Base-by-base conservation (phyloP, 2,113 vertebrate genomes). In the Antechinus flavipes region DNA sequence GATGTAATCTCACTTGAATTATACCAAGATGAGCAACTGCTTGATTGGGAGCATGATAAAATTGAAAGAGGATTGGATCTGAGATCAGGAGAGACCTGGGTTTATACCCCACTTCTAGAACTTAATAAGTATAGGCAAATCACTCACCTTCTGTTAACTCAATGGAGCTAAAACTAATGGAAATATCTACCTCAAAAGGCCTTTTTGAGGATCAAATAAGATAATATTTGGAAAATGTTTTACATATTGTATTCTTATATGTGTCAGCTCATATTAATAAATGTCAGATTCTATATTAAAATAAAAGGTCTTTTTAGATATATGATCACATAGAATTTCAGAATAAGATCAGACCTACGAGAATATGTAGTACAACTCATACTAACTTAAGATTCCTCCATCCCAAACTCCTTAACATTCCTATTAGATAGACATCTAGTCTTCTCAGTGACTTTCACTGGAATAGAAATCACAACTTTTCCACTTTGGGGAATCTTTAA, bases 121-220 rank as follows among this genome's bases (percentile, higher is more conserved):
- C 10, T 2, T 93, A 95, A 2, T 42, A 2, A 58, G 58, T 56
- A 8, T 42, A 90, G 56, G 0, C 52, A 91, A 92, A 84, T 93
- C 47, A 89, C 11, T 89, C n/a, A 24, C 46, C 0, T 27, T 76
- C 2, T 0, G 94, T n/a, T n/a, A 46, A 11, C 35, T 84, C 10
- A 24, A 19, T 42, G 90, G 25, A 27, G 46, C 56, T 90, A 90
- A 91, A 91, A 55, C 50, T 27, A 35, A 10, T 12, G 76, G 0
- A 0, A 58, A 22, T 54, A n/a, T 0, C 0, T 90, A 23, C 26
- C 10, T 23, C 25, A 58, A n/a, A 1, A 47, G 47, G 0, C 54
- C 2, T 8, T 56, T 94, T 58, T 58, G 30, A 94, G 35, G 24
- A 90, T 95, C 68, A 90, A 46, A 30, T 94, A 91, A 90, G 90